Evolutionary conservation across 2,888 invertebrate genomes (phyloP).

Genomic region (Oligia fasciuncula): DNA sequence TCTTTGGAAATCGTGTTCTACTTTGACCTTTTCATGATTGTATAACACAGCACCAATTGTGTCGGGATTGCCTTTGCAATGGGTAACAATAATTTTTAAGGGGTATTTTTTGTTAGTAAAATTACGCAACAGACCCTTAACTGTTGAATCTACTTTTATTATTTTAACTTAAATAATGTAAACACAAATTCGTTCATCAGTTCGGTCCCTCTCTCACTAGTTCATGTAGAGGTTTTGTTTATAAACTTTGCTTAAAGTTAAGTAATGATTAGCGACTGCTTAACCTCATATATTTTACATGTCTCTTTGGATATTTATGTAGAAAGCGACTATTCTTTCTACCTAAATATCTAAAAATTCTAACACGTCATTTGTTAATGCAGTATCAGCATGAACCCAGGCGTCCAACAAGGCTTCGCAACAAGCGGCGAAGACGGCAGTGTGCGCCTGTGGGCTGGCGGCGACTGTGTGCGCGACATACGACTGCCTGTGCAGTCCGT

Average conservation of each 20-base stretch:
- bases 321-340: not conserved
- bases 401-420: constrained; percentile 91
- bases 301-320: no score
- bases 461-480: constrained; percentile 91
- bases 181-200: no score
- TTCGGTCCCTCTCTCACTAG: not conserved
- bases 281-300: no score
- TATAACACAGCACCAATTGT: not conserved
- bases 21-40: not conserved
- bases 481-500: constrained; percentile 96
- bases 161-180: not conserved
- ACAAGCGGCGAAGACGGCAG: constrained; percentile 97
- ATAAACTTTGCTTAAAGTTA: no score
- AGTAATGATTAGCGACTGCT: no score
- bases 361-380: not conserved
- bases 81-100: no score
- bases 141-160: no score
- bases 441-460: constrained; percentile 94
- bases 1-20: not conserved
- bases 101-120: not conserved
- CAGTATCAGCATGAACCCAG: constrained; percentile 90
- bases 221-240: no score
- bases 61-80: not conserved
- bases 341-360: not conserved
- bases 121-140: not conserved